Evolutionary conservation across 2,113 vertebrate genomes (phyloP), one percentile per base, ranked within the genome.

Genomic region (Xiphias gladius): DNA sequence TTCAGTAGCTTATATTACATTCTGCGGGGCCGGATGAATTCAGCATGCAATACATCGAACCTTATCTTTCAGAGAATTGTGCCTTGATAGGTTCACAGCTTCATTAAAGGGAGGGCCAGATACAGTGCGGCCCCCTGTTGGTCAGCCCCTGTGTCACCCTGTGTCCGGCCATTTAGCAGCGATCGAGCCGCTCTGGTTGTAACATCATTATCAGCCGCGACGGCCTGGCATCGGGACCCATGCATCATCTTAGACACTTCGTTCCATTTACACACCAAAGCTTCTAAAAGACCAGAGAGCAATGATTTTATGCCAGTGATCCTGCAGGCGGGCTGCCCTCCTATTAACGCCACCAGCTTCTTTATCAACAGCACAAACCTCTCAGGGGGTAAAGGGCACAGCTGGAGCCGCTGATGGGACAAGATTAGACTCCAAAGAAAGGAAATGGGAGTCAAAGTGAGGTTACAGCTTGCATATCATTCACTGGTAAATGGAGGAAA

Each of bases 181-280:
- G 62, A 69, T 69, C 64, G 19, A 78, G 86, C 79, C 46, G 73
- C 66, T 70, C 61, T 52, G 85, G 86, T 85, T 90, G 89, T 79
- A 86, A 93, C 85, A 86, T 85, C 88, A 93, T 92, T 93, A 93
- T 93, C 84, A 77, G 78, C 59, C 39, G 12, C 16, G 43, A 85
- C 78, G 52, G 81, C 83, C 82, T 84, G 87, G 90, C 81, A 80
- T 55, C 13, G 72, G 74, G 79, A 88, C 67, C 82, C 78, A 91
- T 90, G 90, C 88, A 92, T 94, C 94, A 94, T 90, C 80, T 84
- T 54, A 76, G 81, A 89, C 91, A 91, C 85, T 85, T 82, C 82
- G 79, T 83, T 83, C 86, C 88, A 87, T 93, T 92, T 88, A 79
- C 80, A 88, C 89, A 86, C 80, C 80, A 87, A 76, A 80, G 80